phyloP scores from a whole-genome alignment of 1,140 invertebrate genomes.

The Grapholita molesta region DNA sequence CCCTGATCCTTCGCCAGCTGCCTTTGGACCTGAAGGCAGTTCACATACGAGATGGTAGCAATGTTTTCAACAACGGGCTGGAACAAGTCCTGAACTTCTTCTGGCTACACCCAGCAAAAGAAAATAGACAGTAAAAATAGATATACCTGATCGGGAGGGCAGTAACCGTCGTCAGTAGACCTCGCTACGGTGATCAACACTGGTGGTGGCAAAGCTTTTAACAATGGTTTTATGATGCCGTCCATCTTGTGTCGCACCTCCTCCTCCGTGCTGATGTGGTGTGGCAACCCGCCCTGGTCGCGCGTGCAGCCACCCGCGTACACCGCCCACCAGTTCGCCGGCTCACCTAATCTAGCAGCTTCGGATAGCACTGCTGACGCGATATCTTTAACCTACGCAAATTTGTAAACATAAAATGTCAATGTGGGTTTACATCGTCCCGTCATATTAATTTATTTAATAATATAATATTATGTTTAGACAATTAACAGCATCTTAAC shows the following conservation, averaged over 20 bases:
- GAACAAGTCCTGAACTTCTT: too few relatives aligned
- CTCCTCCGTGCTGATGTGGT: conserved; percentile 85
- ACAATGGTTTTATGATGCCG: conserved; percentile 78
- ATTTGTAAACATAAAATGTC: background rate
- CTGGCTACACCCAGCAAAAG: too few relatives aligned
- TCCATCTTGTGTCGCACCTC: conserved; percentile 83
- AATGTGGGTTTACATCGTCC: background rate
- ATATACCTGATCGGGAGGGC: conserved; percentile 79
- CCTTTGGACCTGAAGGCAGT: too few relatives aligned
- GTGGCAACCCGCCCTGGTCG: conserved; percentile 88
- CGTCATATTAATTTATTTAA: too few relatives aligned
- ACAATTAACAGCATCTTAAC: too few relatives aligned
- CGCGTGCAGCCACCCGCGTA: conserved; percentile 92
- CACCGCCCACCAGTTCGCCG: conserved; percentile 88
- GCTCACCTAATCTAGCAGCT: conserved; percentile 72
- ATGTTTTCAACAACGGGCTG: too few relatives aligned
- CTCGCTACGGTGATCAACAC: conserved; percentile 88
- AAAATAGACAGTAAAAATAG: conserved; percentile 16
- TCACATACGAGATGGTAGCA: too few relatives aligned
- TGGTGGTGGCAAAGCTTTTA: conserved; percentile 83
- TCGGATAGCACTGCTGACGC: conserved; percentile 68
- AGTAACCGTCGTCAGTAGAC: conserved; percentile 93
- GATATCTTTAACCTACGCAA: conserved; percentile 69
- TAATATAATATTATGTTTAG: too few relatives aligned
- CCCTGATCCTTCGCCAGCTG: too few relatives aligned